Conservation (phyloP, 2,888 invertebrate species). For the Himalopsyche tibetana region DNA sequence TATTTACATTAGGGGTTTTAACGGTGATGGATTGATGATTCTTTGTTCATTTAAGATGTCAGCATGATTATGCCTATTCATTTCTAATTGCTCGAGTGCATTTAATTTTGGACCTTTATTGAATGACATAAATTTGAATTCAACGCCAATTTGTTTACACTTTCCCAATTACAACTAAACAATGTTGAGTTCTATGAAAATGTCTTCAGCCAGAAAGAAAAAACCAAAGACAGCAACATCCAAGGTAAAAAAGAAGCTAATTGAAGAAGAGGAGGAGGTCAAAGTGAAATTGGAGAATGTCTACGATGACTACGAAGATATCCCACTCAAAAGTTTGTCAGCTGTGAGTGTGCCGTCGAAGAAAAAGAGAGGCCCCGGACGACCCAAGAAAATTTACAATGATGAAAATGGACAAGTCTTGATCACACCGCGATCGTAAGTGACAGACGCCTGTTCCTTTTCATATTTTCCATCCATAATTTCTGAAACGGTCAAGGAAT, state of each 20-base stretch:
- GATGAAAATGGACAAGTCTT: constrained; percentile 44
- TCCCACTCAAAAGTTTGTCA: not conserved
- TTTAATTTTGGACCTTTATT: too few species aligned
- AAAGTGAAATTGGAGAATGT: constrained; percentile 52
- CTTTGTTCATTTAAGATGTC: too few species aligned
- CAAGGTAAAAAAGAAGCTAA: not conserved
- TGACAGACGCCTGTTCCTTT: not conserved
- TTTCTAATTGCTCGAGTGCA: too few species aligned
- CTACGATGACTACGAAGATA: constrained; percentile 46
- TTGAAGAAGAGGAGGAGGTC: not conserved
- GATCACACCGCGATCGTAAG: constrained; percentile 45
- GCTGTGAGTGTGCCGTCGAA: constrained; percentile 12
- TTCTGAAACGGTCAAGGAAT: too few species aligned
- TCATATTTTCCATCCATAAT: not conserved
- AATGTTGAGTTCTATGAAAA: too few species aligned
- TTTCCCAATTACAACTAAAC: too few species aligned
- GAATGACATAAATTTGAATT: too few species aligned
- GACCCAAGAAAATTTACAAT: constrained; percentile 49
- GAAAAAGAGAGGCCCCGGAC: constrained; percentile 17
- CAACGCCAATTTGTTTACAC: too few species aligned
- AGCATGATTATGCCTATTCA: too few species aligned
- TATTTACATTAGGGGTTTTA: too few species aligned
- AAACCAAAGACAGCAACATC: not conserved
- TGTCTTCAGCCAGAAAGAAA: not conserved
- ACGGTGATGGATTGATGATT: too few species aligned